A percentile compares a stretch with the other conserved stretches of the same genome.
Conservation (phyloP, 2,888 invertebrate genomes). For the Noctua fimbriata region DNA sequence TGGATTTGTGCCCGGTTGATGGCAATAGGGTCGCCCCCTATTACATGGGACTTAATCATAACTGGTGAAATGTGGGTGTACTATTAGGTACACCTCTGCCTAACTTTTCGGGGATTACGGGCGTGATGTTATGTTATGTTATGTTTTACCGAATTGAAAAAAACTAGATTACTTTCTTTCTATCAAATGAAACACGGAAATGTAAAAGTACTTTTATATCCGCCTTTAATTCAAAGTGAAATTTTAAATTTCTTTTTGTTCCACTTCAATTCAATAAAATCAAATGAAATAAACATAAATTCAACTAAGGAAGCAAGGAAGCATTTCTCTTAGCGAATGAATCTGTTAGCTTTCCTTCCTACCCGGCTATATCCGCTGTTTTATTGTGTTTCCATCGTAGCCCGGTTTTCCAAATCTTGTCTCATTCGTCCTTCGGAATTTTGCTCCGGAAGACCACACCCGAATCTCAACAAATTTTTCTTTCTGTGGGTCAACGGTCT, state of each 20-base stretch:
- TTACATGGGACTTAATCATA: too few relatives aligned
- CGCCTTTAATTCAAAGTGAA: neutral
- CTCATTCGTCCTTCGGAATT: neutral
- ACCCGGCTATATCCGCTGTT: neutral
- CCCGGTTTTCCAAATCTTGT: too few relatives aligned
- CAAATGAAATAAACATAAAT: slow-evolving; percentile 1
- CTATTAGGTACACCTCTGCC: too few relatives aligned
- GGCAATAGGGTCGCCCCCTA: too few relatives aligned
- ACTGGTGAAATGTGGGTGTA: too few relatives aligned
- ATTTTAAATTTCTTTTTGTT: neutral
- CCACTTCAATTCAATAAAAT: neutral
- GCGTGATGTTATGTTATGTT: too few relatives aligned
- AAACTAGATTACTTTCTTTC: slow-evolving; percentile 18
- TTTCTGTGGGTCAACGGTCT: neutral
- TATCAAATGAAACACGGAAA: neutral
- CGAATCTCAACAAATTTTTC: neutral
- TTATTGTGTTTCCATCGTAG: too few relatives aligned
- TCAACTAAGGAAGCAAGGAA: neutral
- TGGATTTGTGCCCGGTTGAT: too few relatives aligned
- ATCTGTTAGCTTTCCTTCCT: slow-evolving; percentile 7
- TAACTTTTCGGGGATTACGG: too few relatives aligned
- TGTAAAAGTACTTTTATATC: slow-evolving; percentile 1
- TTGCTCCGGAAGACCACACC: neutral
- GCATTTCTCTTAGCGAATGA: neutral
- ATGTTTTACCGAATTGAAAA: neutral